Base-by-base conservation (phyloP, 1,140 invertebrate genomes). In the Drosophila burlai region DNA sequence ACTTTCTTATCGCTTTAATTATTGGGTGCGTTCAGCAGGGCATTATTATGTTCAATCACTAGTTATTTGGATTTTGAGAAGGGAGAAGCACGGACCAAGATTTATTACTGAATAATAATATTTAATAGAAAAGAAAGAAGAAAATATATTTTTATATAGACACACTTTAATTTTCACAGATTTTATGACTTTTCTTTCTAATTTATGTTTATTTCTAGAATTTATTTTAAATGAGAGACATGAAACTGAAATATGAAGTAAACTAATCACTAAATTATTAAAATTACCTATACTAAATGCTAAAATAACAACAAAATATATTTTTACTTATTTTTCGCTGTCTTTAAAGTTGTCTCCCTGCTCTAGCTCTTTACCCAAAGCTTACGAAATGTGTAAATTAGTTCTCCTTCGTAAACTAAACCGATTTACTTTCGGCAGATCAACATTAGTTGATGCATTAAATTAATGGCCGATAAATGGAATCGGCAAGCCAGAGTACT, bases 361-460 rank as follows among this genome's bases (percentile, higher is more conserved):
- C 2, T 3, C 1, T 3, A 50, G 16, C 26, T 18, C 49, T n/a
- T 15, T 16, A 26, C 3, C 9, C 4, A 45, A 45, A 24, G 0
- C 21, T 11, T 29, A 18, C 13, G 2, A 45, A 52, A 46, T 68
- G 18, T 36, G 26, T 52, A 34, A 52, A 26, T 52, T 52, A 71
- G 67, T 71, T 34, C 24, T 36, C 11, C 13, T 7, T 31, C 47
- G 63, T 69, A 67, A 69, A 69, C 46, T 38, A 43, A 54, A 34
- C 16, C 69, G 66, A 60, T 72, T 72, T 72, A 49, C 69, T 46
- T 49, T 42, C 26, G 52, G 43, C 7, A 52, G 69, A 73, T 73
- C 67, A 49, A 46, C 69, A 50, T 75, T 75, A 75, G 72, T 75
- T 64, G 69, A 36, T 75, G 42, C 72, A 64, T 75, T 64, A 57